These are phyloP conservation scores for Forficula auricularia DNA, from an alignment of 1,140 invertebrate species.

Conservation along the genomic window DNA sequence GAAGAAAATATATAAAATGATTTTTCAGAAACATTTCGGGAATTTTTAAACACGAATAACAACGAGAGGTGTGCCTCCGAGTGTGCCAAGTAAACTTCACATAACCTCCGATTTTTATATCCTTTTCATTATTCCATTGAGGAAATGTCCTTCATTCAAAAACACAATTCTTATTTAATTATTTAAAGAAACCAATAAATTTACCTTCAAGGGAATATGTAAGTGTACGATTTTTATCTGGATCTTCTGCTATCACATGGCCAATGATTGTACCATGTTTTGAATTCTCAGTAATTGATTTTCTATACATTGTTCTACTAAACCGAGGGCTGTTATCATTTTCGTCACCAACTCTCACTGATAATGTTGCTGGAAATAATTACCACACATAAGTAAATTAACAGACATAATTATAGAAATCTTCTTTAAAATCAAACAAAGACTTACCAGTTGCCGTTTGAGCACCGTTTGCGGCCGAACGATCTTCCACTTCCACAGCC, in stretches of 20 bases:
- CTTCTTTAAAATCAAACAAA: too few relatives aligned
- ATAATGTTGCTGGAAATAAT: slow-evolving; percentile 40
- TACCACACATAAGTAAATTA: slow-evolving; percentile 10
- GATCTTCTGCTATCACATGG: slow-evolving; percentile 67
- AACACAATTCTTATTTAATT: too few relatives aligned
- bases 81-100: too few relatives aligned
- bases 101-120: too few relatives aligned
- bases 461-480: slow-evolving; percentile 51
- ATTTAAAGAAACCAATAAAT: too few relatives aligned
- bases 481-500: slow-evolving; percentile 62
- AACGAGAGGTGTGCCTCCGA: too few relatives aligned
- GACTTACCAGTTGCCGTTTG: slow-evolving; percentile 51
- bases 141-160: too few relatives aligned
- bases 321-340: slow-evolving; percentile 88
- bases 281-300: slow-evolving; percentile 72
- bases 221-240: slow-evolving; percentile 73
- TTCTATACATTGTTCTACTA: slow-evolving; percentile 53
- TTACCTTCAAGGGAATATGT: slow-evolving; percentile 59
- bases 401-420: slow-evolving; percentile 3
- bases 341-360: slow-evolving; percentile 60
- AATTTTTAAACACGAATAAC: too few relatives aligned
- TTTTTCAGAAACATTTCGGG: too few relatives aligned
- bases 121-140: not conserved
- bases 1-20: too few relatives aligned
- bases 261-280: slow-evolving; percentile 66